These are phyloP conservation scores for Rhea pennata DNA, from an alignment of 2,113 vertebrate species.

Conservation along the genomic window DNA sequence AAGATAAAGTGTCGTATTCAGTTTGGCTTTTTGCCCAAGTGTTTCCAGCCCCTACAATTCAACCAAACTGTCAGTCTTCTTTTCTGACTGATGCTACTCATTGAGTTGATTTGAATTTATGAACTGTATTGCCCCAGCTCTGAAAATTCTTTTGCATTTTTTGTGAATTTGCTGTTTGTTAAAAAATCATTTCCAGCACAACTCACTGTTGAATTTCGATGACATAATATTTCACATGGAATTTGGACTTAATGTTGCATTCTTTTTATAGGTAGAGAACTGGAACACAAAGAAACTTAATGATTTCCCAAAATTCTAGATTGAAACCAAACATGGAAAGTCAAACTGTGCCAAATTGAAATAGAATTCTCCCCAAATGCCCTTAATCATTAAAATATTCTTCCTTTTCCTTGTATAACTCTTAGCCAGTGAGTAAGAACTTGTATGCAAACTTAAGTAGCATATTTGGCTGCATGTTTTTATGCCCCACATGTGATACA, in stretches of 20 bases:
- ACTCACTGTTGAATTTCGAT: background rate
- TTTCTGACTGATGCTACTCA: background rate
- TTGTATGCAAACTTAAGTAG: background rate
- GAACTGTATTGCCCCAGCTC: background rate
- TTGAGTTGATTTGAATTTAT: background rate
- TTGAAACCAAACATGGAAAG: background rate
- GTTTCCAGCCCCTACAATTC: background rate
- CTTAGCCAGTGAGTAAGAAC: background rate
- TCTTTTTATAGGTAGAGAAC: background rate
- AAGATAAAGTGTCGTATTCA: background rate
- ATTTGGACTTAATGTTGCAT: background rate
- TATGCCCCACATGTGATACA: background rate
- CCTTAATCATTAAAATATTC: background rate
- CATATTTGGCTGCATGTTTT: background rate
- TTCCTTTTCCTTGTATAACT: background rate
- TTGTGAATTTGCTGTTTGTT: background rate
- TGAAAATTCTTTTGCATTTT: background rate
- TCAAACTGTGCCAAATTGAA: background rate
- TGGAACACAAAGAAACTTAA: background rate
- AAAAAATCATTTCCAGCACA: background rate
- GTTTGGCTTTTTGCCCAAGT: background rate
- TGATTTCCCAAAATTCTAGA: background rate
- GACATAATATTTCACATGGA: background rate
- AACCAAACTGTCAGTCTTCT: rapidly evolving
- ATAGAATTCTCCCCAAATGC: background rate